Evolutionary conservation across 2,797 vertebrate genomes (phyloP).

Genomic region (Octomys mimax): DNA sequence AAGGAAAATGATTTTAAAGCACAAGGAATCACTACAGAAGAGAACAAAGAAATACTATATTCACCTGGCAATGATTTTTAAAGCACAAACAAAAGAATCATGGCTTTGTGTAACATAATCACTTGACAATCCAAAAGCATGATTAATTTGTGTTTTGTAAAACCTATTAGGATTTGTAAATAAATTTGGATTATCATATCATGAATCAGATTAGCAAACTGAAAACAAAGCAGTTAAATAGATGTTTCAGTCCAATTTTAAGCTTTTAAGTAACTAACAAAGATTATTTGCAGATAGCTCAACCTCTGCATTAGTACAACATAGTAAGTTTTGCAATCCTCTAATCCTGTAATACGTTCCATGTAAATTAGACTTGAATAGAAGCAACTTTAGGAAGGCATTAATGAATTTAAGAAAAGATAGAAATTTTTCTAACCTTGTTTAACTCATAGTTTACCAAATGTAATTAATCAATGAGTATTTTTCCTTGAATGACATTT

Average conservation of each 20-base stretch:
- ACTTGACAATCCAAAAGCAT: conserved; percentile 40
- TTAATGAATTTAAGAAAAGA: neutral
- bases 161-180: conserved; percentile 64
- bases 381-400: conserved; percentile 5
- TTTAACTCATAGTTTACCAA: conserved; percentile 58
- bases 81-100: neutral
- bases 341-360: conserved; percentile 57
- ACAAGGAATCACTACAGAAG: neutral
- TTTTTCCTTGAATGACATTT: neutral
- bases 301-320: conserved; percentile 21
- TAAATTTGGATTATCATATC: conserved; percentile 54
- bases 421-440: neutral
- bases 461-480: neutral
- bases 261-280: conserved; percentile 64
- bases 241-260: conserved; percentile 50
- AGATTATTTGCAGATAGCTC: conserved; percentile 65
- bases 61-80: neutral
- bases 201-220: conserved; percentile 62
- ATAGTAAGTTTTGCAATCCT: conserved; percentile 52
- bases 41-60: neutral
- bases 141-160: conserved; percentile 55
- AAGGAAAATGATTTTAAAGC: neutral
- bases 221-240: conserved; percentile 61
- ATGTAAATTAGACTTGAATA: conserved; percentile 33
- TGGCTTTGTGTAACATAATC: neutral